Conservation (phyloP, 2,888 invertebrate genomes). For the Acrocyrtus sp. region DNA sequence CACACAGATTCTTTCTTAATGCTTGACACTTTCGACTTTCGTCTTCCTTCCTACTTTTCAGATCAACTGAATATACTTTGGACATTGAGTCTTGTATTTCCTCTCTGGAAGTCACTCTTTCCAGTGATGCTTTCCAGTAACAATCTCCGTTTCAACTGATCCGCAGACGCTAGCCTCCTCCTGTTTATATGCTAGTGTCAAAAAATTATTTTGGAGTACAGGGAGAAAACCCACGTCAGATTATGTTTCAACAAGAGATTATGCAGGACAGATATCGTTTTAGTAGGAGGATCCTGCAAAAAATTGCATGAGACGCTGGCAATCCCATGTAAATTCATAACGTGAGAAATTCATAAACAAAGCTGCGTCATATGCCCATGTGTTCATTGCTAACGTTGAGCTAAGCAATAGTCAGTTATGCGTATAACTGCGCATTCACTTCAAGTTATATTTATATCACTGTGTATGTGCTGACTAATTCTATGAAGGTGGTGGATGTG, state of each 20-base stretch:
- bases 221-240: conserved; percentile 14
- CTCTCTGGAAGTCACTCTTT: neutral
- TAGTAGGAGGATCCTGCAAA: no score
- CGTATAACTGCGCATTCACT: neutral
- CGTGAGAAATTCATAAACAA: conserved; percentile 33
- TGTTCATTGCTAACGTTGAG: neutral
- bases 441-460: neutral
- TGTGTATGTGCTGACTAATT: neutral
- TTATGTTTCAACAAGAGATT: no score
- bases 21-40: no score
- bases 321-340: conserved; percentile 4
- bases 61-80: no score
- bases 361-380: conserved; percentile 26
- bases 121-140: conserved; percentile 17
- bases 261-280: no score
- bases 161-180: neutral
- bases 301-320: neutral
- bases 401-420: neutral
- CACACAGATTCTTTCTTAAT: no score
- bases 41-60: no score
- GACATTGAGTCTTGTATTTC: no score
- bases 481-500: neutral
- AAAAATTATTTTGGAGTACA: conserved; percentile 7
- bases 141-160: conserved; percentile 22
- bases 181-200: neutral